Percentiles rank a stretch among this genome's conserved stretches.
phyloP scores from a whole-genome alignment of 2,797 vertebrate species.

The Anguilla megastoma region DNA sequence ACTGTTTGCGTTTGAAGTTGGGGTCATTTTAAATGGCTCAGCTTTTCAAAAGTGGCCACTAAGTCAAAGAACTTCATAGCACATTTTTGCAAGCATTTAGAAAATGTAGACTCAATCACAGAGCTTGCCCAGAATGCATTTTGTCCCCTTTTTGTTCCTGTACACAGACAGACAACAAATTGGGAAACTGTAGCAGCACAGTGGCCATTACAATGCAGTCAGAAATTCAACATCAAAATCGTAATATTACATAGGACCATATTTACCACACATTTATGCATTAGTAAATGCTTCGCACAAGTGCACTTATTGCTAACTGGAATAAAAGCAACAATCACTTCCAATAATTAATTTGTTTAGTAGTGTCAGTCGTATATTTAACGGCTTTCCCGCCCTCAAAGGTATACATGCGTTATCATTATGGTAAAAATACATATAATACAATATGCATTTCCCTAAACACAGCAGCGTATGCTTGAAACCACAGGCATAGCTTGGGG shows the following conservation, averaged over 20 bases:
- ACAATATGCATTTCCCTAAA: background rate
- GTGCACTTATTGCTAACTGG: conserved; percentile 66
- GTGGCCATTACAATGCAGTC: conserved; percentile 48
- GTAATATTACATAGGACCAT: conserved; percentile 39
- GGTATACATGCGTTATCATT: background rate
- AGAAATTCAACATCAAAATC: conserved; percentile 51
- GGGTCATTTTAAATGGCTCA: conserved; percentile 41
- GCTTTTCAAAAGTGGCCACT: background rate
- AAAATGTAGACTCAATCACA: conserved; percentile 57
- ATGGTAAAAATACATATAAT: too few species aligned
- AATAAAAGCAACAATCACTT: conserved; percentile 24
- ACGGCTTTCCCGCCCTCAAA: background rate
- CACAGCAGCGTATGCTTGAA: background rate
- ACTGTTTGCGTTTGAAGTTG: conserved; percentile 53
- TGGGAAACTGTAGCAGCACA: conserved; percentile 64
- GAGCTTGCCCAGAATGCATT: conserved; percentile 38
- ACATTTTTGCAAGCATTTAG: conserved; percentile 59
- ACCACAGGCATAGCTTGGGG: background rate
- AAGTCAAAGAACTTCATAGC: conserved; percentile 62
- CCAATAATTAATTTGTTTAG: background rate
- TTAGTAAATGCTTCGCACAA: conserved; percentile 46
- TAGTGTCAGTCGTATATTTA: background rate
- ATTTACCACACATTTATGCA: conserved; percentile 62
- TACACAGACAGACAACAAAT: conserved; percentile 33
- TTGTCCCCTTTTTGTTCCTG: conserved; percentile 26